A percentile compares a stretch with the other conserved stretches of the same genome.
These are phyloP conservation scores for Tiliacea aurago DNA, from an alignment of 2,888 invertebrate genomes.

Conservation along the genomic window DNA sequence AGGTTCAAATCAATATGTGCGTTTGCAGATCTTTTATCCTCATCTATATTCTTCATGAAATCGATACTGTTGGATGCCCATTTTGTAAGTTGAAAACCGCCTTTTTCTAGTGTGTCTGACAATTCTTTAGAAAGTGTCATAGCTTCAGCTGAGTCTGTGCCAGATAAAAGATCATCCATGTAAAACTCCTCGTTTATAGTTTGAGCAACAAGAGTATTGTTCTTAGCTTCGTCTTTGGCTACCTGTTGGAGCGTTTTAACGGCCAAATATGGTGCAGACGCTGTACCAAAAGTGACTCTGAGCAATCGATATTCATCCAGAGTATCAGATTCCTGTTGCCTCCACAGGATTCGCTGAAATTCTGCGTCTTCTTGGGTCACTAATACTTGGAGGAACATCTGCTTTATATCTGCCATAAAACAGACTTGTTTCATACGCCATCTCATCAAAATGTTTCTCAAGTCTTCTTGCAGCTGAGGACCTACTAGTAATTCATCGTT, in stretches of 20 bases:
- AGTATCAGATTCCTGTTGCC: background rate
- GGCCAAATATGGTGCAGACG: slow-evolving; percentile 1
- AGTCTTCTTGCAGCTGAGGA: slow-evolving; percentile 3
- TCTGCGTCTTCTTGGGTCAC: too few relatives aligned
- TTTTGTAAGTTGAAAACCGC: background rate
- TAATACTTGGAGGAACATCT: background rate
- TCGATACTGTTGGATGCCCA: background rate
- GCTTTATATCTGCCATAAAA: slow-evolving; percentile 4
- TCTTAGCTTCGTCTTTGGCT: background rate
- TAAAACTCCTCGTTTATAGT: background rate
- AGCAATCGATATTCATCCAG: too few relatives aligned
- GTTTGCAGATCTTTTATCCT: background rate
- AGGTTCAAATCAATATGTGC: background rate
- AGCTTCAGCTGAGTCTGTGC: background rate
- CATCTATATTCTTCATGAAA: background rate
- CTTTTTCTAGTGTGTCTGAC: background rate
- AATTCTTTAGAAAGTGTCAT: background rate
- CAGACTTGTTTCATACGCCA: background rate
- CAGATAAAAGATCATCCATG: background rate
- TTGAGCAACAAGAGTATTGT: background rate
- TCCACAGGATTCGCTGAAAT: slow-evolving; percentile 2
- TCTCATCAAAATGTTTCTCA: slow-evolving; percentile 1
- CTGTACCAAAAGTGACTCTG: slow-evolving; percentile 6
- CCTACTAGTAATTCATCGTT: background rate
- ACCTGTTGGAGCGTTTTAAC: background rate